These are phyloP conservation scores for human (Homo sapiens) DNA, from an alignment of 2,113 vertebrate genomes.

Conservation along the genomic window GRCh38 chr2:55094001-55094500, in stretches of 20 bases:
- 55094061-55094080: background rate
- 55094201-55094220: background rate
- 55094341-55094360: background rate
- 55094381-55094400: background rate
- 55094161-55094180: background rate
- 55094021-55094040: background rate
- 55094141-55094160: background rate
- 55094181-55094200: background rate
- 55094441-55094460: background rate
- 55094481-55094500: background rate
- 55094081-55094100: background rate
- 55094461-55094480: background rate
- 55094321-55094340: background rate
- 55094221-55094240: background rate
- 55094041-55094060: background rate
- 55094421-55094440: background rate
- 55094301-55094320: background rate
- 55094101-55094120: background rate
- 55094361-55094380: background rate
- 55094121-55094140: background rate
- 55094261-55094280: background rate
- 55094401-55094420: background rate
- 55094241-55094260: background rate
- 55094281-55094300: background rate
- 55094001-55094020: background rate